Base-by-base conservation (phyloP, 1,140 invertebrate genomes). In the Papilio glaucus region DNA sequence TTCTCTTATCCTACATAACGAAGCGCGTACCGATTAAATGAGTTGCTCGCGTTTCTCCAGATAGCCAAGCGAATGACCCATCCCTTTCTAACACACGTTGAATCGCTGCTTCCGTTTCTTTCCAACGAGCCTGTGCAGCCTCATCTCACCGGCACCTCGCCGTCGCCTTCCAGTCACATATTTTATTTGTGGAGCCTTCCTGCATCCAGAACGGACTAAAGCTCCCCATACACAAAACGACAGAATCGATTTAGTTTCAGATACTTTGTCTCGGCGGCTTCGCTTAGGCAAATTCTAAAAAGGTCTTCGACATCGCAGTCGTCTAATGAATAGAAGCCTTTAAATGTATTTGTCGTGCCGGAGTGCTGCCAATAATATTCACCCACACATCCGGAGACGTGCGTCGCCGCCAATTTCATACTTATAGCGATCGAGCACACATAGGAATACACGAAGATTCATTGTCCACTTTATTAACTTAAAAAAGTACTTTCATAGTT, bases 121-220 rank as follows among this genome's bases (percentile, higher is more conserved):
- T 89, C 82, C 63, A 67, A 41, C 85, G 72, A 86, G 77, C 81
- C 79, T 88, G 84, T 87, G 84, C 87, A 89, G 88, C 85, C 87
- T 90, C 89, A 89, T 89, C 87, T 91, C 82, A 84, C 81, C 83
- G 85, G 84, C 88, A 91, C 88, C 87, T 88, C 85, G 82, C 82
- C 87, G 90, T 91, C 90, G 90, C 88, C 87, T 89, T 88, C 86
- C 80, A 93, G 89, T 91, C 91, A 93, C 89, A 93, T 93, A 91
- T 93, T 93, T 93, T 93, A 93, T 93, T 93, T 93, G 91, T 91
- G 83, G 82, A 91, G 85, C 87, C 88, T 93, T 88, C 91, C 89
- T 91, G 88, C 85, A 93, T 91, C 88, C 85, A 86, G 87, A 86
- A 85, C 76, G 89, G 83, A 81, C 80, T 87, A 89, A 90, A 85